Percentiles rank a stretch among this genome's conserved stretches.
Conservation (phyloP, 2,113 vertebrate genomes). For the Charadrius vociferus region DNA sequence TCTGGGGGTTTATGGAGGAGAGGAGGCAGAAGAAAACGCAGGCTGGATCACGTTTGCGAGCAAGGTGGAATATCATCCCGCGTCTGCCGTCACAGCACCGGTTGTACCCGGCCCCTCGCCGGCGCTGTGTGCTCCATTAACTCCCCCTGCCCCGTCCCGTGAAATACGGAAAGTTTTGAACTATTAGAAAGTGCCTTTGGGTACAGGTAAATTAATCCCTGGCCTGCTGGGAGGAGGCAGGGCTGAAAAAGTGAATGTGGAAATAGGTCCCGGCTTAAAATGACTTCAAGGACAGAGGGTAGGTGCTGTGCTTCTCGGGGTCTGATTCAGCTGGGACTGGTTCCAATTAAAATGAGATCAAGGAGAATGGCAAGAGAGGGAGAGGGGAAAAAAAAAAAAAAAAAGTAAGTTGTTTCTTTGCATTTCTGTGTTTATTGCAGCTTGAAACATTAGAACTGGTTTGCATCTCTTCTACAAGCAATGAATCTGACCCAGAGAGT, state of each 20-base stretch:
- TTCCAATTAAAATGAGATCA: constrained; percentile 32
- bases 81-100: background rate
- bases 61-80: background rate
- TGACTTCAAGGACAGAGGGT: background rate
- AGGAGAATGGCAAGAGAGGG: background rate
- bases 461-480: background rate
- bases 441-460: fast-evolving
- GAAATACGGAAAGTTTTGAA: background rate
- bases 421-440: background rate
- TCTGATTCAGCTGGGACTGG: background rate
- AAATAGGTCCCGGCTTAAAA: background rate
- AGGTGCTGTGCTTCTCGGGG: background rate
- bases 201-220: background rate
- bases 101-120: background rate
- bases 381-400: no score
- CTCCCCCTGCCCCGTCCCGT: background rate
- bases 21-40: fast-evolving
- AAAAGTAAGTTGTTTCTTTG: background rate
- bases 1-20: background rate
- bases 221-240: background rate
- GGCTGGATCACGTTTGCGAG: fast-evolving
- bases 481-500: background rate
- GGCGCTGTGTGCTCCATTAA: background rate
- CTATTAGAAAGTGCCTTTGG: background rate
- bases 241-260: background rate